Conservation (phyloP, 2,888 invertebrate species). For the Tachina grossa region DNA sequence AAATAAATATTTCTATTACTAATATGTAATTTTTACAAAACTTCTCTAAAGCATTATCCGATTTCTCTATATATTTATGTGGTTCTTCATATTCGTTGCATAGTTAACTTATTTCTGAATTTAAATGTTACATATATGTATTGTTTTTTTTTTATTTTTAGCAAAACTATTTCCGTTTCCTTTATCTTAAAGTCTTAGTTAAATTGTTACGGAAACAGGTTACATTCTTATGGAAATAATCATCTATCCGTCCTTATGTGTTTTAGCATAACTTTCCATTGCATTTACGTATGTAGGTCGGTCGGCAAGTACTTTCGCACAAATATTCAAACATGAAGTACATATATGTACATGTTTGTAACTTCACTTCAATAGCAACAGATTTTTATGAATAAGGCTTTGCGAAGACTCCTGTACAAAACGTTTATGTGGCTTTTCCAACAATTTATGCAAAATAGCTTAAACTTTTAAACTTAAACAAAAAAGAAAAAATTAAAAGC, state of each 20-base stretch:
- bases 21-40: neutral
- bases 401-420: slow-evolving; percentile 55
- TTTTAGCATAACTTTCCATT: slow-evolving; percentile 11
- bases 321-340: neutral
- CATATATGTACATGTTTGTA: neutral
- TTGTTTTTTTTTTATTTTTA: slow-evolving; percentile 22
- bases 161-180: slow-evolving; percentile 66
- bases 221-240: slow-evolving; percentile 60
- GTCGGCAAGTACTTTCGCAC: slow-evolving; percentile 20
- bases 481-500: slow-evolving; percentile 19
- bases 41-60: neutral
- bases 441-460: slow-evolving; percentile 68
- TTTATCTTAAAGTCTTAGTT: slow-evolving; percentile 46
- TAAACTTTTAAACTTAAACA: slow-evolving; percentile 65
- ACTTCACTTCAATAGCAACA: slow-evolving; percentile 40
- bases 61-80: neutral
- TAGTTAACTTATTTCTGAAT: neutral
- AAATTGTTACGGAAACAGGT: slow-evolving; percentile 68
- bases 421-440: slow-evolving; percentile 67
- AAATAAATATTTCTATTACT: no score
- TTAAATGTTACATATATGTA: neutral
- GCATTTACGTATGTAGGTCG: slow-evolving; percentile 31
- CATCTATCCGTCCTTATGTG: slow-evolving; percentile 30
- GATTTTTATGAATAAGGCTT: slow-evolving; percentile 56
- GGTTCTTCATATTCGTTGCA: neutral